These are phyloP conservation scores for Onychomys leucogaster DNA, from an alignment of 2,797 vertebrate species.

Conservation along the genomic window DNA sequence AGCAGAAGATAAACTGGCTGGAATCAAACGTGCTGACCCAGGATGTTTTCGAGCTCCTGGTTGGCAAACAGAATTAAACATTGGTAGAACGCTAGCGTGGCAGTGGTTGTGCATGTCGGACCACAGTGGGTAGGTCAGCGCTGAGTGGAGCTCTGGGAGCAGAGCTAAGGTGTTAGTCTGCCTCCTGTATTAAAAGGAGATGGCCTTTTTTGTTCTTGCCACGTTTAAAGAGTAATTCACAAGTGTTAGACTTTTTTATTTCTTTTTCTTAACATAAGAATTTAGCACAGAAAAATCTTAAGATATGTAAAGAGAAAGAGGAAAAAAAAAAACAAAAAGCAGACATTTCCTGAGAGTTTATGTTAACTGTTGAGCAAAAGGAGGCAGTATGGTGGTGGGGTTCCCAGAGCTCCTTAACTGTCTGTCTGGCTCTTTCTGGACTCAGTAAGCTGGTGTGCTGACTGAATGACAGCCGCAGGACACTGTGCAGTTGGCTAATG, in stretches of 20 bases:
- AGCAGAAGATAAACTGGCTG: neutral
- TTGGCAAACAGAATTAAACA: neutral
- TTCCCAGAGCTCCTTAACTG: neutral
- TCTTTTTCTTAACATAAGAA: neutral
- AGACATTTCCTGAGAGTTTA: neutral
- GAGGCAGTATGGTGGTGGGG: fast-evolving
- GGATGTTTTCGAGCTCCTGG: neutral
- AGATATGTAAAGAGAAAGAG: neutral
- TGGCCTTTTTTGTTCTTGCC: neutral
- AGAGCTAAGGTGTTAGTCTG: neutral
- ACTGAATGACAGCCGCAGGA: neutral
- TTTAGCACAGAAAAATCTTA: conserved; percentile 45
- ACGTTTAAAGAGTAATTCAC: conserved; percentile 14
- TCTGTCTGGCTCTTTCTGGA: neutral
- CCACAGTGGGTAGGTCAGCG: neutral
- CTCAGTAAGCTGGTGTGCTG: neutral
- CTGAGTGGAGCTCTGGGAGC: neutral
- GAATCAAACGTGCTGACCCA: neutral
- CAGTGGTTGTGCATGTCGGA: neutral
- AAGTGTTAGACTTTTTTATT: neutral
- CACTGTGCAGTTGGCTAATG: neutral
- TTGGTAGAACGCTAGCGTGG: neutral
- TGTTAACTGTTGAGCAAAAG: conserved; percentile 26
- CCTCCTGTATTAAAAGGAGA: neutral
- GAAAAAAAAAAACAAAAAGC: neutral